Evolutionary conservation across 2,113 vertebrate genomes (phyloP).

Genomic region (Dromiciops gliroides): DNA sequence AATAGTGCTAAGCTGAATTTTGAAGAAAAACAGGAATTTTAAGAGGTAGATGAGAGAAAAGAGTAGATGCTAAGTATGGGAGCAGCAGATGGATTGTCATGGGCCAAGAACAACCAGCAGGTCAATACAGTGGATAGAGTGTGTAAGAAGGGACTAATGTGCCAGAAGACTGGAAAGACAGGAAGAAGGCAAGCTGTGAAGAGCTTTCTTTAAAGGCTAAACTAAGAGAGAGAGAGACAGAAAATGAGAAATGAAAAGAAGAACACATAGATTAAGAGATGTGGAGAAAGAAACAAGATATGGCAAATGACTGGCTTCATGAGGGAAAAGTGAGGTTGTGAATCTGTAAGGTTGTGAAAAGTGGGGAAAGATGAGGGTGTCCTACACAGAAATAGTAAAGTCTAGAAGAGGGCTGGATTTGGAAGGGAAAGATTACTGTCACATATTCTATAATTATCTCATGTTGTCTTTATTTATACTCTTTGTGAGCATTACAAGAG

Average conservation of each 20-base stretch:
- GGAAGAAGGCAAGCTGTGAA: background rate
- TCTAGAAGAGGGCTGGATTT: background rate
- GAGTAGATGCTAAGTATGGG: background rate
- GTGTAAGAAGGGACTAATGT: too few relatives aligned
- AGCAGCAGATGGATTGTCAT: background rate
- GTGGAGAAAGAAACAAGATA: background rate
- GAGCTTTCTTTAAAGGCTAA: background rate
- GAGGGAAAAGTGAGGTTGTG: background rate
- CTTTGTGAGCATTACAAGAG: background rate
- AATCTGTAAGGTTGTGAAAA: background rate
- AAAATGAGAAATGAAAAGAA: too few relatives aligned
- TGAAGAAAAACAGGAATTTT: background rate
- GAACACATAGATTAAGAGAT: background rate
- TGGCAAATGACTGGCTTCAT: background rate
- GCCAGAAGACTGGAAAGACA: background rate
- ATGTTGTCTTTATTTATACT: background rate
- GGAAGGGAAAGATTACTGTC: background rate
- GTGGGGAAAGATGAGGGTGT: background rate
- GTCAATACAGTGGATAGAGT: too few relatives aligned
- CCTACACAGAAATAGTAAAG: background rate
- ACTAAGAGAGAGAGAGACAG: background rate
- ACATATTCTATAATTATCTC: background rate
- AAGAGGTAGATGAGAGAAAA: background rate
- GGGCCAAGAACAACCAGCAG: background rate
- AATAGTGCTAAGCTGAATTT: background rate